Evolutionary conservation across 2,797 vertebrate genomes (phyloP).

Genomic region (Myoxocephalus aenaeus): DNA sequence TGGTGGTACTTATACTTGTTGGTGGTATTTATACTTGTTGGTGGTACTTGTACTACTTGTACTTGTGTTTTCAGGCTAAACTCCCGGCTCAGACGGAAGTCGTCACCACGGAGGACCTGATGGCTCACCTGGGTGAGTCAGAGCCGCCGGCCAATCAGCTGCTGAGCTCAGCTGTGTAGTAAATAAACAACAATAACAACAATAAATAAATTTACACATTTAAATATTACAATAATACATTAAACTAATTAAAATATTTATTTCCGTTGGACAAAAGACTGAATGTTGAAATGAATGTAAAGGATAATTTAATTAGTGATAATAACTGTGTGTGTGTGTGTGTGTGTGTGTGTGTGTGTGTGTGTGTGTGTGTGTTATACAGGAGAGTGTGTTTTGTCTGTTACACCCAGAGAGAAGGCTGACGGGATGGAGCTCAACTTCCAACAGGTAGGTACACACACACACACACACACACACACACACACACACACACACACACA

Average conservation of each 20-base stretch:
- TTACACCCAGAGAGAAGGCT: constrained; percentile 88
- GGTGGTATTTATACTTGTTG: no score
- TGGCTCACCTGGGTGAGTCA: constrained; percentile 88
- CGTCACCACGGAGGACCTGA: constrained; percentile 91
- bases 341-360: no score
- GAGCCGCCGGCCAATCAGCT: not conserved
- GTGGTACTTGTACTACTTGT: no score
- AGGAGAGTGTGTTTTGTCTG: constrained; percentile 94
- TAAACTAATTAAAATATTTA: no score
- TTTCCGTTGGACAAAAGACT: no score
- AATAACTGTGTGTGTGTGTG: not conserved
- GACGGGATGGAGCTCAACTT: constrained; percentile 96
- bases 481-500: not conserved
- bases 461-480: no score
- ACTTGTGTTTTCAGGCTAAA: constrained; percentile 85
- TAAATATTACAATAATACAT: no score
- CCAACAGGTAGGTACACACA: constrained; percentile 92
- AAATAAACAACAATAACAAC: no score
- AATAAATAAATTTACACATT: no score
- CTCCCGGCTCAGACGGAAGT: constrained; percentile 92
- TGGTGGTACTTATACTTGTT: not conserved
- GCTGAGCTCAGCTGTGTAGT: no score
- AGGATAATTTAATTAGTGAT: no score
- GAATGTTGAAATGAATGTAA: no score
- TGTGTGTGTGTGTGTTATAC: not conserved